Percentiles rank a stretch among this genome's conserved stretches.
Evolutionary conservation across 2,888 invertebrate genomes (phyloP).

Genomic region (Mesoligia furuncula): DNA sequence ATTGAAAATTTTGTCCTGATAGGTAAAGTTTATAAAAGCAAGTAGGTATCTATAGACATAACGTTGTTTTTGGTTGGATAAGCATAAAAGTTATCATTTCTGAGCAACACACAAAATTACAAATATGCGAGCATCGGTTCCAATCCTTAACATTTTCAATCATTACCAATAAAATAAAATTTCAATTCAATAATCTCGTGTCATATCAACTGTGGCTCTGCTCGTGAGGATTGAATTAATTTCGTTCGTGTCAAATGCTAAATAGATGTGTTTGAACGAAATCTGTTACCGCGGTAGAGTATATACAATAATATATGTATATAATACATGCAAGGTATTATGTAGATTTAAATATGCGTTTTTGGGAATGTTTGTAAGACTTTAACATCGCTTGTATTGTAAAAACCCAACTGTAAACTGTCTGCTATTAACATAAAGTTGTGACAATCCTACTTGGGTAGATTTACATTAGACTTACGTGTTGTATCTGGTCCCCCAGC

Average conservation of each 20-base stretch:
- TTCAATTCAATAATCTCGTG: constrained; percentile 46
- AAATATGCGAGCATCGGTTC: background rate
- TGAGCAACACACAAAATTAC: background rate
- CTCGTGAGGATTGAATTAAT: constrained; percentile 44
- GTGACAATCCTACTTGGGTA: background rate
- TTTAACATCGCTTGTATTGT: background rate
- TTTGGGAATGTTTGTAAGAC: background rate
- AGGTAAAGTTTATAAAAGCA: too few species aligned
- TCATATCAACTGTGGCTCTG: constrained; percentile 30
- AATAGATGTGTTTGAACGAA: constrained; percentile 45
- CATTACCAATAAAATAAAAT: constrained; percentile 28
- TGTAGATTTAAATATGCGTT: background rate
- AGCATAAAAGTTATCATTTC: background rate
- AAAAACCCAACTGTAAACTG: background rate
- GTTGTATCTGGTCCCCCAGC: background rate
- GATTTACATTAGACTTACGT: background rate
- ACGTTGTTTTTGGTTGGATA: background rate
- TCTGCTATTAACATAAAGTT: background rate
- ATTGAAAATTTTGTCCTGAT: too few species aligned
- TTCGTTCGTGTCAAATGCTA: constrained; percentile 61
- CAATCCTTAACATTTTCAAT: constrained; percentile 1
- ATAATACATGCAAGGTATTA: background rate
- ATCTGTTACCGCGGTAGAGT: too few species aligned
- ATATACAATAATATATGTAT: too few species aligned
- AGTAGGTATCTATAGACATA: too few species aligned